Percentiles rank a stretch among this genome's conserved stretches.
phyloP scores from a whole-genome alignment of 2,797 vertebrate genomes.

The Acrossocheilus fasciatus region DNA sequence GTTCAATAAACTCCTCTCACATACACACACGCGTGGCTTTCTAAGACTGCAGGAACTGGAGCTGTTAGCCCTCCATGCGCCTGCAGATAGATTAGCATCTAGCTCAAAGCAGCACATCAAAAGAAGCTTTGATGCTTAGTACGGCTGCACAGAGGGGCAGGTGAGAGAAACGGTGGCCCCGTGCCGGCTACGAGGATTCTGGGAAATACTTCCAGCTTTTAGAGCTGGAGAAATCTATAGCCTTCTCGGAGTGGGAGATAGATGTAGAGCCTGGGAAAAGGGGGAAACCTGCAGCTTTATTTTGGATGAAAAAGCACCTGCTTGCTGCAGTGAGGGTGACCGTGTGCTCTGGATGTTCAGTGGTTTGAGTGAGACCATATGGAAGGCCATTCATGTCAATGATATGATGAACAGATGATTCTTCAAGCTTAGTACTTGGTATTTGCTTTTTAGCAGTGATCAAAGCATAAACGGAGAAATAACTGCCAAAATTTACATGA shows the following conservation, averaged over 20 bases:
- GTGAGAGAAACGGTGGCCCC: slow-evolving; percentile 35
- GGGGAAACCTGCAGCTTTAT: slow-evolving; percentile 29
- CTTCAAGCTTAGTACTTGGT: neutral
- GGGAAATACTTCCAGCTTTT: slow-evolving; percentile 49
- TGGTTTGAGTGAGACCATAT: neutral
- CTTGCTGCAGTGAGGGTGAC: neutral
- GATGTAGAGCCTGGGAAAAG: slow-evolving; percentile 31
- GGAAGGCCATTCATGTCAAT: neutral
- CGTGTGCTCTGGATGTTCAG: slow-evolving; percentile 13
- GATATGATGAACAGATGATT: slow-evolving; percentile 12
- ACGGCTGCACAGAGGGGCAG: slow-evolving; percentile 24
- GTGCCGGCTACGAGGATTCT: slow-evolving; percentile 31
- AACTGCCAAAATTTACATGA: neutral
- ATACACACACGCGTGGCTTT: neutral
- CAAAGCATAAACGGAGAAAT: neutral
- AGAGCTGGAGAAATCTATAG: slow-evolving; percentile 48
- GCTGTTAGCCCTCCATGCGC: slow-evolving; percentile 52
- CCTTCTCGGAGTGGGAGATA: neutral
- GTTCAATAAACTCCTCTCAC: slow-evolving; percentile 38
- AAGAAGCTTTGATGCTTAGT: slow-evolving; percentile 59
- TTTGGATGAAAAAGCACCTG: neutral
- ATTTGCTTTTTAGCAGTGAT: neutral
- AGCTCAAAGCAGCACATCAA: slow-evolving; percentile 69
- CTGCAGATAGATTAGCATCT: slow-evolving; percentile 70
- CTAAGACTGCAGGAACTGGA: slow-evolving; percentile 14